Conservation (phyloP, 1,140 invertebrate genomes). For the Calycopis cecrops region DNA sequence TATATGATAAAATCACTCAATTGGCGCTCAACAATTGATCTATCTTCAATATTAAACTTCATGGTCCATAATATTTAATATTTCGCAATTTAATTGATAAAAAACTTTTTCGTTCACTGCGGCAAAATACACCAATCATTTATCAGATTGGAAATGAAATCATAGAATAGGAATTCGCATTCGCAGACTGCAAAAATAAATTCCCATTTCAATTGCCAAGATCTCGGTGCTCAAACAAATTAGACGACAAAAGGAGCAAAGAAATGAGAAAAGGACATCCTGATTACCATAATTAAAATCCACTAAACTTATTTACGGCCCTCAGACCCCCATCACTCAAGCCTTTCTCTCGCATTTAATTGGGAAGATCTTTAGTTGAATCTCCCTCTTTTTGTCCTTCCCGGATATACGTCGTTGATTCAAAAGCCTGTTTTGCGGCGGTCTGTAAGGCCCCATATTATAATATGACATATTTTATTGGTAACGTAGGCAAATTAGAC, state of each 20-base stretch:
- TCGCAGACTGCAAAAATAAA: slow-evolving; percentile 13
- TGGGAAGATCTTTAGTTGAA: slow-evolving; percentile 57
- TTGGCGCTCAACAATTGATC: too few species aligned
- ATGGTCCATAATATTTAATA: too few species aligned
- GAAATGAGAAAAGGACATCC: slow-evolving; percentile 56
- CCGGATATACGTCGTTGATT: slow-evolving; percentile 54
- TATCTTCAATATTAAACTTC: too few species aligned
- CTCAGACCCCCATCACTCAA: slow-evolving; percentile 62
- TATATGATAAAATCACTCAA: too few species aligned
- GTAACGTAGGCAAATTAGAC: slow-evolving; percentile 59
- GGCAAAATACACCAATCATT: too few species aligned
- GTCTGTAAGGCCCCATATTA: slow-evolving; percentile 41
- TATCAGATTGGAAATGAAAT: not conserved
- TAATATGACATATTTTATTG: slow-evolving; percentile 67
- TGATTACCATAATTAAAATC: slow-evolving; percentile 69
- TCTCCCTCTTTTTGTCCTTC: slow-evolving; percentile 52
- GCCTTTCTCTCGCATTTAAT: slow-evolving; percentile 60
- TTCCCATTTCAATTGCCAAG: slow-evolving; percentile 34
- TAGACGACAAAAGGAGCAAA: slow-evolving; percentile 52
- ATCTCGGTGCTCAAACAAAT: slow-evolving; percentile 39
- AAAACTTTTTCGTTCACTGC: too few species aligned
- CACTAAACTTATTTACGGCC: slow-evolving; percentile 63
- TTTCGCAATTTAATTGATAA: too few species aligned
- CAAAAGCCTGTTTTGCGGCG: slow-evolving; percentile 54
- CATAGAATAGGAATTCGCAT: slow-evolving; percentile 7